These are phyloP conservation scores for Eublepharis macularius DNA, from an alignment of 2,113 vertebrate species.

Conservation along the genomic window DNA sequence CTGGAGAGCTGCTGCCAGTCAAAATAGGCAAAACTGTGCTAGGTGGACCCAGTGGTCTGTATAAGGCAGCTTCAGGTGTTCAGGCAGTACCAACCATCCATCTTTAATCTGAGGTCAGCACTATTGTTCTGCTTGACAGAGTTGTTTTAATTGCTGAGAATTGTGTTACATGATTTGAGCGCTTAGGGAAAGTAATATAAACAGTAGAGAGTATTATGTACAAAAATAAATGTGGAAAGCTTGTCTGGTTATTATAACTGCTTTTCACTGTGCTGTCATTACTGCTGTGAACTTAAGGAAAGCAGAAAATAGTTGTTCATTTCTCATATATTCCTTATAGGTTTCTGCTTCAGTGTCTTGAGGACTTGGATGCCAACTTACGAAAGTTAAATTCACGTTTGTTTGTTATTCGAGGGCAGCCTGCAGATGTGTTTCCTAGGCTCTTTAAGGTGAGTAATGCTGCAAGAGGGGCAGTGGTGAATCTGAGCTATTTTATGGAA, in stretches of 20 bases:
- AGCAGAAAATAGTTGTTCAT: slow-evolving; percentile 16
- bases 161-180: not conserved
- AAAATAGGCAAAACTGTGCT: too few relatives aligned
- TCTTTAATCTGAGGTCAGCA: not conserved
- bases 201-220: not conserved
- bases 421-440: slow-evolving; percentile 94
- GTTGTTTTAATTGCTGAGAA: not conserved
- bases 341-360: slow-evolving; percentile 93
- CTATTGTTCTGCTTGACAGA: not conserved
- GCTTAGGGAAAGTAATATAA: not conserved
- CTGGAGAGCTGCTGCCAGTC: too few relatives aligned
- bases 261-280: not conserved
- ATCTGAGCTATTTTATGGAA: not conserved
- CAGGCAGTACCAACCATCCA: not conserved
- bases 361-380: slow-evolving; percentile 92
- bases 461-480: not conserved
- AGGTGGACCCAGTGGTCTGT: too few relatives aligned
- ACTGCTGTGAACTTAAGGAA: not conserved
- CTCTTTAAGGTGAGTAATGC: slow-evolving; percentile 88
- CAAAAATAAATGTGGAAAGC: not conserved
- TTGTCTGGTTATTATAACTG: not conserved
- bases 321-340: slow-evolving; percentile 65
- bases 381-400: slow-evolving; percentile 93
- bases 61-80: too few relatives aligned
- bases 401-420: slow-evolving; percentile 96